Evolutionary conservation across 2,888 invertebrate species (phyloP), one percentile per base, ranked within the genome.

Genomic region (Lepas anatifera): DNA sequence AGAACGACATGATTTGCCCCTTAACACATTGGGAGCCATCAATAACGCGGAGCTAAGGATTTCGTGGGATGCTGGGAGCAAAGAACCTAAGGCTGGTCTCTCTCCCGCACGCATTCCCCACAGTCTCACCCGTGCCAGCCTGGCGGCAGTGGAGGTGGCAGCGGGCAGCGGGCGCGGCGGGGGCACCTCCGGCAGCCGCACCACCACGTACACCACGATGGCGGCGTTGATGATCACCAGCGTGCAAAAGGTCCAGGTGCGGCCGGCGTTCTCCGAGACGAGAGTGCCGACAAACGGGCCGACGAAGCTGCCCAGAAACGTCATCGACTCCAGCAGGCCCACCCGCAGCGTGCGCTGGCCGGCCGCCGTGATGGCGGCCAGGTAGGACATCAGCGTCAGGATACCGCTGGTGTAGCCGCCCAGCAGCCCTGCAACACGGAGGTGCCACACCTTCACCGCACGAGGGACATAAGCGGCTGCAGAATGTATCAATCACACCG

Each of bases 281-380:
- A 92, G 85, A 0, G 94, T 95, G 77, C 92, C 90, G 72, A 89
- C 77, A 37, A 89, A 88, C 10, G 90, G 86, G 63, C 95, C 94
- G 0, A 87, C 83, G 0, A 93, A 92, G 85, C 92, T 89, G 0
- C 94, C 89, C 70, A 87, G 85, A 74, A 94, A 84, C 77, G 92
- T 90, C 75, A 89, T 87, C 0, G 89, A 85, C 77, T 95, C 94
- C 70, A 94, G 79, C 68, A 95, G 86, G 0, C 91, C 89, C 6
- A 94, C 87, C 72, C 93, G 82, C 29, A 90, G 78, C 0, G 94
- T 94, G 71, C 93, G 84, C 25, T 67, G 50, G 27, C 13, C 18
- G 37, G 10, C 3, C 41, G n/a, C 27, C 37, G 68, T 69, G 39
- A 78, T 75, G 69, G 78, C 77, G 16, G 78, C 74, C 0, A 80